These are phyloP conservation scores for Crenichthys baileyi DNA, from an alignment of 2,797 vertebrate species.

Conservation along the genomic window DNA sequence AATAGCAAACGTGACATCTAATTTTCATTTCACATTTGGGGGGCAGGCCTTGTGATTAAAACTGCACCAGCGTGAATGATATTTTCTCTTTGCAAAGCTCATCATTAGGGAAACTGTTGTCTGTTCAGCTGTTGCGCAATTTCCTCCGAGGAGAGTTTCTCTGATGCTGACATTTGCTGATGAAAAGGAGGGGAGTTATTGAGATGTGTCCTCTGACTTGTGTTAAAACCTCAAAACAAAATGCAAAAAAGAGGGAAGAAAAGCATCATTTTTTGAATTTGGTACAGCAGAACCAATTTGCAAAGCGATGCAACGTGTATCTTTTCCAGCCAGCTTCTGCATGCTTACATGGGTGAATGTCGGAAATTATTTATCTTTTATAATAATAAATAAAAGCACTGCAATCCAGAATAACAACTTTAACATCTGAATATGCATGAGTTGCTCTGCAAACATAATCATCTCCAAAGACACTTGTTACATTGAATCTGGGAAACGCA, in stretches of 20 bases:
- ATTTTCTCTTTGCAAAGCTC: slow-evolving; percentile 20
- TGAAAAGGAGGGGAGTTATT: slow-evolving; percentile 15
- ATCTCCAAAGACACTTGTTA: slow-evolving; percentile 61
- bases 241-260: neutral
- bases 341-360: too few species aligned
- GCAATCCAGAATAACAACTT: slow-evolving; percentile 21
- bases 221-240: slow-evolving; percentile 8
- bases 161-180: slow-evolving; percentile 39
- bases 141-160: slow-evolving; percentile 27
- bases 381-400: neutral
- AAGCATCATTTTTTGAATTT: slow-evolving; percentile 7
- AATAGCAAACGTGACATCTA: slow-evolving; percentile 28
- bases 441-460: neutral
- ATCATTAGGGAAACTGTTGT: slow-evolving; percentile 17
- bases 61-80: slow-evolving; percentile 12
- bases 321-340: neutral
- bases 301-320: neutral
- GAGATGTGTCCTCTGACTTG: slow-evolving; percentile 29
- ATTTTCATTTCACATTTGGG: slow-evolving; percentile 16
- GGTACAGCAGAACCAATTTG: neutral
- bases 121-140: slow-evolving; percentile 31
- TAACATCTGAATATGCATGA: neutral
- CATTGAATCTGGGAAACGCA: slow-evolving; percentile 22
- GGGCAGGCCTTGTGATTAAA: slow-evolving; percentile 23
- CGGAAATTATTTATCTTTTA: neutral